Evolutionary conservation across 2,113 vertebrate genomes (phyloP).

Genomic region (Ctenodactylus gundi): DNA sequence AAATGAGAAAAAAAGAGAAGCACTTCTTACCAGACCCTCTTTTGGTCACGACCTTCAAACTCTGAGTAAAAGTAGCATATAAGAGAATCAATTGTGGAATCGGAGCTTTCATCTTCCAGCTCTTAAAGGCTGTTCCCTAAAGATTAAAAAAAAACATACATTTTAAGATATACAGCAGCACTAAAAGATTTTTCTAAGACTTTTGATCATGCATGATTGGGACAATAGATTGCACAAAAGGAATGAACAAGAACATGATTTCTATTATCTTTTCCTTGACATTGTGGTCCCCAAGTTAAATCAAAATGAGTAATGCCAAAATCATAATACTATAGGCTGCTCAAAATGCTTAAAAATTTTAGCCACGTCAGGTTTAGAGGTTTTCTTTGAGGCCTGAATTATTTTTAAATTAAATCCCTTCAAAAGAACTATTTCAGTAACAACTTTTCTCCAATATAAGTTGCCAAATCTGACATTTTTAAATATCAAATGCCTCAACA

Average conservation of each 20-base stretch:
- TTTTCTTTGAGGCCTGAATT: not conserved
- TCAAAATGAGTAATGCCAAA: constrained; percentile 24
- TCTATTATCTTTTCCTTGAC: not conserved
- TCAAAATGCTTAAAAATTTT: not conserved
- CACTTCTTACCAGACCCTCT: constrained; percentile 95
- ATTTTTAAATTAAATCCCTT: not conserved
- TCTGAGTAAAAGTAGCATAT: constrained; percentile 92
- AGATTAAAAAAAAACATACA: constrained; percentile 46
- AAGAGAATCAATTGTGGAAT: constrained; percentile 95
- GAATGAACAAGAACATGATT: not conserved
- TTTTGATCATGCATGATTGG: not conserved
- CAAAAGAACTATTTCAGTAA: not conserved
- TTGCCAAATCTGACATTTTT: not conserved
- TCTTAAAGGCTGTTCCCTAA: constrained; percentile 83
- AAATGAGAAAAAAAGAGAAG: constrained; percentile 6
- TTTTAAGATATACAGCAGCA: not conserved
- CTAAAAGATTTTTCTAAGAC: not conserved
- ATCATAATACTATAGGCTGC: not conserved
- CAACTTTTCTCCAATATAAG: constrained; percentile 21
- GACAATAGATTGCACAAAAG: constrained; percentile 26
- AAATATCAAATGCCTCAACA: not conserved
- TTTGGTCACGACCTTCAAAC: constrained; percentile 97
- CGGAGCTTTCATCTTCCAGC: constrained; percentile 94
- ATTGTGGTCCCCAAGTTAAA: not conserved
- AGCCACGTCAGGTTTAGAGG: not conserved